Evolutionary conservation across 2,113 vertebrate genomes (phyloP), one percentile per base, ranked within the genome.

Genomic region (Puffinus mauretanicus): DNA sequence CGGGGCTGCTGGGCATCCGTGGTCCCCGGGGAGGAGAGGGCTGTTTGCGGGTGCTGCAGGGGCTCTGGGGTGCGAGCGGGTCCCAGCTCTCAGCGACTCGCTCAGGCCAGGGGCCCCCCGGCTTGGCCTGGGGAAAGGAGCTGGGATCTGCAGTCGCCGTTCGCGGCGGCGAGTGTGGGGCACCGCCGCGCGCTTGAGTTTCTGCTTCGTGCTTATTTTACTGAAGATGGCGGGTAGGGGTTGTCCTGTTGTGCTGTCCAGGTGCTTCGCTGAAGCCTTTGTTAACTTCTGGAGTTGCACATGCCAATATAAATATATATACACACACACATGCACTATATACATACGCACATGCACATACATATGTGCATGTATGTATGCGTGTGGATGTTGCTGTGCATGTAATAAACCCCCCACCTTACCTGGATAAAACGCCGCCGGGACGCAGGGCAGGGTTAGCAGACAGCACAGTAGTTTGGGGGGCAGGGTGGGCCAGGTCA

Each of bases 101-200:
- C 54, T 44, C 15, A 27, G 54, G 42, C 25, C 11, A 4, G 60
- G 38, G 36, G 7, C 18, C 7, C 3, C 54, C 46, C 6, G 0
- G 51, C 52, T 78, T 34, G 40, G 30, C 46, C 46, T 29, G 57
- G 75, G 66, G 13, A 38, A 49, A 3, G 64, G 58, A 91, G 42
- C 55, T 46, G 44, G 65, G 75, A 9, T 77, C 66, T 71, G 57
- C 18, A 8, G 70, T 73, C 8, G 1, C 34, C 0, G 2, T 21
- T 36, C 15, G 2, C 1, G 13, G 76, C 36, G 52, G 57, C 52
- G 26, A 40, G 64, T 3, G 22, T 1, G 1, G 75, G 69, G 57
- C 21, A 3, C 16, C 3, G 9, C 22, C 13, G 5, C 0, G 0
- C 17, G 20, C 60, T 64, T 46, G n/a, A 10, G 13, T 42, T 88